Percentiles rank a stretch among this genome's conserved stretches.
These are phyloP conservation scores for Maconellicoccus hirsutus DNA, from an alignment of 1,140 invertebrate genomes.

Conservation along the genomic window DNA sequence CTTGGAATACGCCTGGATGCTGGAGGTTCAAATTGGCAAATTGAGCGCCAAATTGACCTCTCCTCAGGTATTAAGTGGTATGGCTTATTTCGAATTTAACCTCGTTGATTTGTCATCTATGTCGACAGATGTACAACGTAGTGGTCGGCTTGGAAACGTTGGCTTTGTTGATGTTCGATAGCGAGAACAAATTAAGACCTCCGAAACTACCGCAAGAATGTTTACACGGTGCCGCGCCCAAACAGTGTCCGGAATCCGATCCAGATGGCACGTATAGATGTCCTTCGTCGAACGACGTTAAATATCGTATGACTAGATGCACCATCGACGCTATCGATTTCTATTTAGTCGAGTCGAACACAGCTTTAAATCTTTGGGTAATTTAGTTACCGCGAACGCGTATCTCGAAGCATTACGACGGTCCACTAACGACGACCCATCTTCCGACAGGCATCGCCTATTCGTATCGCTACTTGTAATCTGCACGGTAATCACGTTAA, in stretches of 20 bases:
- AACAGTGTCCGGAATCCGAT: slow-evolving; percentile 60
- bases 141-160: slow-evolving; percentile 81
- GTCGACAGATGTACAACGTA: slow-evolving; percentile 59
- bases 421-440: not conserved
- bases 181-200: slow-evolving; percentile 75
- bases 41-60: slow-evolving; percentile 64
- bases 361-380: slow-evolving; percentile 75
- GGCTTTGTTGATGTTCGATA: slow-evolving; percentile 68
- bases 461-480: slow-evolving; percentile 83
- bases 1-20: slow-evolving; percentile 90
- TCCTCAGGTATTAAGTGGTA: slow-evolving; percentile 45
- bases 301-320: slow-evolving; percentile 85
- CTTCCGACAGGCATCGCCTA: slow-evolving; percentile 55
- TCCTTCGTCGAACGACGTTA: slow-evolving; percentile 79
- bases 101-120: slow-evolving; percentile 17
- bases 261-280: slow-evolving; percentile 49
- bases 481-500: slow-evolving; percentile 81
- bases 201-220: slow-evolving; percentile 65
- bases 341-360: slow-evolving; percentile 78
- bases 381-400: slow-evolving; percentile 5
- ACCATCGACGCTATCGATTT: slow-evolving; percentile 85
- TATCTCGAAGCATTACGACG: not conserved
- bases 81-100: not conserved
- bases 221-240: slow-evolving; percentile 70
- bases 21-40: slow-evolving; percentile 72